A percentile compares a stretch with the other conserved stretches of the same genome.
phyloP scores from a whole-genome alignment of 2,888 invertebrate genomes.

The Arenicola marina region DNA sequence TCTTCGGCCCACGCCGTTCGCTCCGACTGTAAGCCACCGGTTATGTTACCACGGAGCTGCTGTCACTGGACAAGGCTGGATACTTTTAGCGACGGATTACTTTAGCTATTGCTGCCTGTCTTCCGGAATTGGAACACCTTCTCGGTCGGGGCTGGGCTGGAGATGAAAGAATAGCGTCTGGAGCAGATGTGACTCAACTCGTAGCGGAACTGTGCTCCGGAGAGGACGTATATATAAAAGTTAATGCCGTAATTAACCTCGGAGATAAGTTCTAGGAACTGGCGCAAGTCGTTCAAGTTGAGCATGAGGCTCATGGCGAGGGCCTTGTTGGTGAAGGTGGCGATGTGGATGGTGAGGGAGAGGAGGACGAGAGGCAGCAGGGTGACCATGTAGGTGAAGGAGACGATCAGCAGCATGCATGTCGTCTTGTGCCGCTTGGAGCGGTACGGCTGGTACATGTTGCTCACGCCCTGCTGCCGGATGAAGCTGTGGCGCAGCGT shows the following conservation, averaged over 20 bases:
- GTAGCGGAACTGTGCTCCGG: conserved; percentile 44
- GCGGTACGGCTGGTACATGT: not conserved
- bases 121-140: conserved; percentile 23
- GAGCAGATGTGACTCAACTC: conserved; percentile 39
- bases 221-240: conserved; percentile 52
- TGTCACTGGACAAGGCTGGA: not conserved
- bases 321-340: conserved; percentile 22
- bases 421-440: conserved; percentile 40
- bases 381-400: conserved; percentile 45
- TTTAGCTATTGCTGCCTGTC: not conserved
- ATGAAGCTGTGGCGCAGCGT: conserved; percentile 23
- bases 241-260: conserved; percentile 46
- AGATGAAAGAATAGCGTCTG: conserved; percentile 12
- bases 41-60: not conserved
- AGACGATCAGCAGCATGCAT: conserved; percentile 46
- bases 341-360: conserved; percentile 40
- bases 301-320: conserved; percentile 26
- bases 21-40: not conserved
- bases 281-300: conserved; percentile 32
- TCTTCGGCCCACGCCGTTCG: no score
- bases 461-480: not conserved
- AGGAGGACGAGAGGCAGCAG: conserved; percentile 43
- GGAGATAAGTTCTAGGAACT: conserved; percentile 39
- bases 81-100: no score
- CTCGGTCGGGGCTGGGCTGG: conserved; percentile 13